Evolutionary conservation across 2,888 invertebrate genomes (phyloP), one percentile per base, ranked within the genome.

Genomic region (Latheticus oryzae): DNA sequence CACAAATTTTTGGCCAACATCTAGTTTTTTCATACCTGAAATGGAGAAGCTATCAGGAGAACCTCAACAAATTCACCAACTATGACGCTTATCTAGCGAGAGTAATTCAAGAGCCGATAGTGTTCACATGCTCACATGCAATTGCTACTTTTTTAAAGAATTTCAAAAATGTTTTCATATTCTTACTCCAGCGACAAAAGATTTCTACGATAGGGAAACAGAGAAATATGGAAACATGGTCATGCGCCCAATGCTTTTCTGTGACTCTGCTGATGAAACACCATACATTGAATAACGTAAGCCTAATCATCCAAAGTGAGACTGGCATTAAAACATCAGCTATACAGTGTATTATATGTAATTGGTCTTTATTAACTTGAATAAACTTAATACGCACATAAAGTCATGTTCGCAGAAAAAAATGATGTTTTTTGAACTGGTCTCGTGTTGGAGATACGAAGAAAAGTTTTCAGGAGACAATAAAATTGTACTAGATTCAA

Each of bases 161-260:
- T 32, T 12, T 11, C 4, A 32, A 32, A 32, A 32, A 32, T 32
- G 32, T 9, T 32, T 32, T 32, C 32, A 32, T 9, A 9, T 32
- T 32, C 11, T 32, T 5, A 32, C 11, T 32, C 32, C 32, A 32
- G 32, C 9, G 11, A 13, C 9, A 28, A 4, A 28, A n/a, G 28
- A 28, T 28, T 28, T 28, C 28, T 28, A 28, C 28, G 28, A 9
- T 28, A 28, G 28, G 28, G 28, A 28, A 32, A 5, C 32, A 32
- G 7, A 9, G 12, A 32, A 32, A 32, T 32, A 5, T 32, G 5
- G 32, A 32, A 9, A 32, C 32, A 32, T 2, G 28, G 28, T 9
- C 28, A 11, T 32, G 11, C 32, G 32, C 32, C 5, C 13, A 32
- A 28, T 28, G 28, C 9, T 28, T 28, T 28, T 28, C 5, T 5